Percentiles rank a stretch among this genome's conserved stretches.
Conservation (phyloP, 2,113 vertebrate genomes). For the Desmodus rotundus region DNA sequence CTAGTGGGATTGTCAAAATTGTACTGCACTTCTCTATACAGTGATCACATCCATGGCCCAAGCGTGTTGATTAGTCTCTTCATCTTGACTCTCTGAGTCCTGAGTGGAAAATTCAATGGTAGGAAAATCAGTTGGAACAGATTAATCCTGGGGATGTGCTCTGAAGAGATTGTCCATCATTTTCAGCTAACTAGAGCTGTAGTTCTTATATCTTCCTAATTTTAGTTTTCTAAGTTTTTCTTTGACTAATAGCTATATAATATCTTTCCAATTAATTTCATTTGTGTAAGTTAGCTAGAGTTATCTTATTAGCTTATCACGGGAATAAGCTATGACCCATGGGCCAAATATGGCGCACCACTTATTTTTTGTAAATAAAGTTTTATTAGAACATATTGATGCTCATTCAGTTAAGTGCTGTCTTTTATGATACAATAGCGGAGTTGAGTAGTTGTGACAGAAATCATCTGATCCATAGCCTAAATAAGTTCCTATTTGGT, state of each 20-base stretch:
- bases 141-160: neutral
- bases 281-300: neutral
- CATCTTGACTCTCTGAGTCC: neutral
- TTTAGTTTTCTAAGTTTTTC: neutral
- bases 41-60: neutral
- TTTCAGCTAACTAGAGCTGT: neutral
- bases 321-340: neutral
- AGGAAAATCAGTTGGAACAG: neutral
- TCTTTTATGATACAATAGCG: neutral
- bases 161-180: neutral
- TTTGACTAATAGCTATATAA: neutral
- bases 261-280: neutral
- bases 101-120: neutral
- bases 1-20: neutral
- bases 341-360: neutral
- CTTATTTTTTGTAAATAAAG: neutral
- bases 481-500: neutral
- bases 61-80: neutral
- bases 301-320: neutral
- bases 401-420: neutral
- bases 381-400: neutral
- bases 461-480: neutral
- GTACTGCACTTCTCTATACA: neutral
- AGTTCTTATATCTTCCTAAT: neutral
- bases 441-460: neutral